Conservation (phyloP, 1,140 invertebrate species). For the Octopus sinensis region DNA sequence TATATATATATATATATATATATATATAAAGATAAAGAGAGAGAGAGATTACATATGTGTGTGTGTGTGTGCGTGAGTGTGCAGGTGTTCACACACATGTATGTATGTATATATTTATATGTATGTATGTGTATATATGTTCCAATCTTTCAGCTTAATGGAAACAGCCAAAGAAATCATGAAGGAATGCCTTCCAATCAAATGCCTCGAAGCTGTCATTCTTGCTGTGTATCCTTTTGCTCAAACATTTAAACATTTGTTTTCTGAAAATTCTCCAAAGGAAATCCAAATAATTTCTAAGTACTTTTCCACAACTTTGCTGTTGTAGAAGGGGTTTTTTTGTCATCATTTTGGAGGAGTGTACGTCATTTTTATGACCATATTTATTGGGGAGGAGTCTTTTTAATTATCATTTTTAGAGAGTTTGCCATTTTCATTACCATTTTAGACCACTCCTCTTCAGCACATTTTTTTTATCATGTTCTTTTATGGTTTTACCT, state of each 20-base stretch:
- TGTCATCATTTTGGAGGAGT: too few relatives aligned
- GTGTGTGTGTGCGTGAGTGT: not conserved
- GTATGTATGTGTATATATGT: not conserved
- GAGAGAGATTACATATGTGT: not conserved
- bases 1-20: too few relatives aligned
- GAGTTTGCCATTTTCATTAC: too few relatives aligned
- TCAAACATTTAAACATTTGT: not conserved
- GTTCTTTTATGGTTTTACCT: too few relatives aligned
- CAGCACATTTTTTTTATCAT: too few relatives aligned
- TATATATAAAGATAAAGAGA: not conserved
- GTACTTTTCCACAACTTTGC: too few relatives aligned
- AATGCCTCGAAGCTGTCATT: slow-evolving; percentile 59
- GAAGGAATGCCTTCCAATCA: slow-evolving; percentile 57
- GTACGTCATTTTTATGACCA: too few relatives aligned
- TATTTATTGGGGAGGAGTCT: too few relatives aligned
- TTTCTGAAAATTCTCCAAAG: not conserved
- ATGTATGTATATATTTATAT: not conserved
- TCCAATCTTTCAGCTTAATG: slow-evolving; percentile 48
- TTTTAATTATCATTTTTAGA: too few relatives aligned
- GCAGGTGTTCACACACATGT: not conserved
- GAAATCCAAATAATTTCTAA: too few relatives aligned
- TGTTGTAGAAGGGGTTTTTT: too few relatives aligned
- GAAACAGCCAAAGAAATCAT: slow-evolving; percentile 58
- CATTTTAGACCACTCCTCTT: too few relatives aligned
- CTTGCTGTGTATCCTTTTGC: slow-evolving; percentile 55